A percentile compares a stretch with the other conserved stretches of the same genome.
Evolutionary conservation across 2,888 invertebrate species (phyloP).

Genomic region (Ichneumoninae sp.): DNA sequence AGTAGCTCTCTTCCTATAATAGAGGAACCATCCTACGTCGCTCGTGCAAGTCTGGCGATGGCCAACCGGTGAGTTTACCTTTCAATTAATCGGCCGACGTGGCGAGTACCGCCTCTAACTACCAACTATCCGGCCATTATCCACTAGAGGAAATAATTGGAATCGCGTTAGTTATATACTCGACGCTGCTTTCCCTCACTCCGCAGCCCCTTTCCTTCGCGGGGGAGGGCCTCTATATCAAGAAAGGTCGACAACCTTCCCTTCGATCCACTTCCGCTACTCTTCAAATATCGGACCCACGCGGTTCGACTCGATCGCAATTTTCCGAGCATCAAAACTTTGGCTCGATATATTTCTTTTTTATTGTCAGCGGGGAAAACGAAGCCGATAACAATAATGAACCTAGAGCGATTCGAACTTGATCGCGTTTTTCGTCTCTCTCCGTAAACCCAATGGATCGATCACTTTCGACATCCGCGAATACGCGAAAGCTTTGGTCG

Average conservation of each 20-base stretch:
- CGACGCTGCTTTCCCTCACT: constrained; percentile 28
- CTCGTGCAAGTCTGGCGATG: constrained; percentile 80
- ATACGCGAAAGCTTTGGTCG: background rate
- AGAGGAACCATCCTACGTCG: constrained; percentile 48
- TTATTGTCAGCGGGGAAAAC: background rate
- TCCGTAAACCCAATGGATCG: background rate
- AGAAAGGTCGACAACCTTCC: constrained; percentile 63
- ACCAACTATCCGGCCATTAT: constrained; percentile 82
- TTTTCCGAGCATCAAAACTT: background rate
- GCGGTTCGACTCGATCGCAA: background rate
- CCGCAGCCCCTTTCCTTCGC: constrained; percentile 11
- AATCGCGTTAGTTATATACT: constrained; percentile 75
- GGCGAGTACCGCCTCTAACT: constrained; percentile 75
- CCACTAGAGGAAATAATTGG: constrained; percentile 82
- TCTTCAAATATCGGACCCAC: constrained; percentile 16
- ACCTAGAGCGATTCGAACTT: background rate
- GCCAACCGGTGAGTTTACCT: constrained; percentile 82
- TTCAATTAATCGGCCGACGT: constrained; percentile 82
- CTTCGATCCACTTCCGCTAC: background rate
- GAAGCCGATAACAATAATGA: background rate
- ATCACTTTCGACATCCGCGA: background rate
- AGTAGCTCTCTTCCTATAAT: constrained; percentile 64
- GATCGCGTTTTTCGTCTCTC: background rate
- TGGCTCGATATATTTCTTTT: background rate
- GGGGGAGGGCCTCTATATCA: constrained; percentile 21